Evolutionary conservation across 2,113 vertebrate genomes (phyloP).

Genomic region (Serilophus lunatus): DNA sequence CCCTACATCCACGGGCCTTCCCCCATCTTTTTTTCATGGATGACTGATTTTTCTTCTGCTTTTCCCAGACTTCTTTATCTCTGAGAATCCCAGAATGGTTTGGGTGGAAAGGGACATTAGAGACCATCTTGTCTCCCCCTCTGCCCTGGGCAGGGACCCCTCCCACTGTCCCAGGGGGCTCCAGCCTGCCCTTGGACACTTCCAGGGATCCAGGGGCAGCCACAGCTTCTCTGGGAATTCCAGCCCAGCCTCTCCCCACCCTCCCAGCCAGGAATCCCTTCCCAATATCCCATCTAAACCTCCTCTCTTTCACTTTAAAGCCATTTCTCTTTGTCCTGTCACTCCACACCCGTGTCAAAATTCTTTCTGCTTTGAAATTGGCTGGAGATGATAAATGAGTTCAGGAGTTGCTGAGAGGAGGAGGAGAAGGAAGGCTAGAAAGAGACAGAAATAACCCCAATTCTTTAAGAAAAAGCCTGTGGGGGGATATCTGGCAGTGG

Average conservation of each 20-base stretch:
- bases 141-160: background rate
- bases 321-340: background rate
- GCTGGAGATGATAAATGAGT: background rate
- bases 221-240: background rate
- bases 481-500: background rate
- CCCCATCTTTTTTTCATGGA: background rate
- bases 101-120: background rate
- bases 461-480: background rate
- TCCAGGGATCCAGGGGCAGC: background rate
- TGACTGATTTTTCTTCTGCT: background rate
- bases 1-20: background rate
- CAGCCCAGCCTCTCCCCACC: background rate
- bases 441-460: background rate
- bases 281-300: fast-evolving
- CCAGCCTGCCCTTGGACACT: background rate
- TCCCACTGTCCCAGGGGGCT: background rate
- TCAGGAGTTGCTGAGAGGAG: background rate
- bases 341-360: background rate
- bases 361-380: background rate
- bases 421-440: background rate
- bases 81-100: background rate
- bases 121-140: fast-evolving
- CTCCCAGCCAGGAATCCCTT: background rate
- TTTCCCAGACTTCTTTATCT: background rate
- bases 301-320: background rate